Evolutionary conservation across 2,113 vertebrate genomes (phyloP).

Genomic region (Aegypius monachus): DNA sequence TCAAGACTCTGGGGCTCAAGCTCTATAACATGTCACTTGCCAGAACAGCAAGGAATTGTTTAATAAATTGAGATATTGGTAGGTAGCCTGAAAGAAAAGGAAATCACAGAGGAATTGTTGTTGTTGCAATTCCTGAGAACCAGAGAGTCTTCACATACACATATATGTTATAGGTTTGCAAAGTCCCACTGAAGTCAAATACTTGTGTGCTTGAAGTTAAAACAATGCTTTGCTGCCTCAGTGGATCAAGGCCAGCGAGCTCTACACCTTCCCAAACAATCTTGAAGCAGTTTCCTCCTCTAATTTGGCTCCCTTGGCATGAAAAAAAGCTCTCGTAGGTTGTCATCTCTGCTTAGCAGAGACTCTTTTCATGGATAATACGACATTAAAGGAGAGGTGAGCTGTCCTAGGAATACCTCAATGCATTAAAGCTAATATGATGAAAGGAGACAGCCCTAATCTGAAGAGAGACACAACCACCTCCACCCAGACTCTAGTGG

Average conservation of each 20-base stretch:
- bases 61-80: neutral
- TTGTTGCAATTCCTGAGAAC: neutral
- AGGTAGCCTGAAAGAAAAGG: neutral
- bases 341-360: neutral
- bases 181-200: neutral
- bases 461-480: neutral
- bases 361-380: neutral
- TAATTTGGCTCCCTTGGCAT: neutral
- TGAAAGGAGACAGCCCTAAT: constrained; percentile 10
- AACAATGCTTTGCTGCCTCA: neutral
- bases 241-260: neutral
- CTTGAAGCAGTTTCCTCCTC: neutral
- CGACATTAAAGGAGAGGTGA: neutral
- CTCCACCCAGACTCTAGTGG: neutral
- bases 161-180: neutral
- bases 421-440: neutral
- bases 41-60: neutral
- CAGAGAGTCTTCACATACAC: neutral
- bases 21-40: neutral
- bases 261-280: neutral
- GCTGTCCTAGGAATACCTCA: neutral
- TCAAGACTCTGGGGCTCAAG: neutral
- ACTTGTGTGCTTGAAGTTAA: neutral
- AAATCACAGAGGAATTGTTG: neutral
- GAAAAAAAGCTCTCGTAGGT: neutral